phyloP scores from a whole-genome alignment of 2,113 vertebrate genomes.

The Antechinus flavipes region DNA sequence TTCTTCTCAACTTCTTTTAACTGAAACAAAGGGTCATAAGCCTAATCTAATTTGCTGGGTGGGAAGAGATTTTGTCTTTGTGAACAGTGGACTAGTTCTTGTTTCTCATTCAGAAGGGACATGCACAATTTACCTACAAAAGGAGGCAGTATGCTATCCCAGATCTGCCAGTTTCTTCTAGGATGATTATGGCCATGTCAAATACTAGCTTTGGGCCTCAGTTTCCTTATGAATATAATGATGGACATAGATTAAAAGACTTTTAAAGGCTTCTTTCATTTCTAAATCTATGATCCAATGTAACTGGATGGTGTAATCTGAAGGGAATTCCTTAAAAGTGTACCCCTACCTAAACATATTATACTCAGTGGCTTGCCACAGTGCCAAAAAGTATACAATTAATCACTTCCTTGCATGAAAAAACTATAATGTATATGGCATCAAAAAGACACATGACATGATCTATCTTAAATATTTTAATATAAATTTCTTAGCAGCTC shows the following conservation, averaged over 20 bases:
- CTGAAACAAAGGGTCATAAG: background rate
- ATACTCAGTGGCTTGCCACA: background rate
- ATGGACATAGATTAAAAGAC: background rate
- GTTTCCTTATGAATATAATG: background rate
- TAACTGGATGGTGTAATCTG: background rate
- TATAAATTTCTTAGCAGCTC: background rate
- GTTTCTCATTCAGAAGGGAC: background rate
- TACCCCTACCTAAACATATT: background rate
- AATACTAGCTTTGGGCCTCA: background rate
- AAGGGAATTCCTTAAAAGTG: background rate
- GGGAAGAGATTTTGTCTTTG: background rate
- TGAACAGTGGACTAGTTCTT: background rate
- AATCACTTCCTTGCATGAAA: constrained; percentile 22
- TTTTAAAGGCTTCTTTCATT: background rate
- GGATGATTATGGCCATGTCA: background rate
- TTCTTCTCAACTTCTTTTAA: background rate
- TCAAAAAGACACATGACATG: background rate
- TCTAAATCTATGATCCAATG: background rate
- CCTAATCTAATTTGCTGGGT: background rate
- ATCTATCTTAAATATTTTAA: background rate
- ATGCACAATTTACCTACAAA: background rate
- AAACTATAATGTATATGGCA: background rate
- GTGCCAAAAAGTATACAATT: background rate
- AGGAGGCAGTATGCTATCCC: background rate
- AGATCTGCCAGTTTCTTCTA: background rate